A percentile compares a stretch with the other conserved stretches of the same genome.
Conservation (phyloP, 2,797 vertebrate genomes). For the Lacerta agilis region DNA sequence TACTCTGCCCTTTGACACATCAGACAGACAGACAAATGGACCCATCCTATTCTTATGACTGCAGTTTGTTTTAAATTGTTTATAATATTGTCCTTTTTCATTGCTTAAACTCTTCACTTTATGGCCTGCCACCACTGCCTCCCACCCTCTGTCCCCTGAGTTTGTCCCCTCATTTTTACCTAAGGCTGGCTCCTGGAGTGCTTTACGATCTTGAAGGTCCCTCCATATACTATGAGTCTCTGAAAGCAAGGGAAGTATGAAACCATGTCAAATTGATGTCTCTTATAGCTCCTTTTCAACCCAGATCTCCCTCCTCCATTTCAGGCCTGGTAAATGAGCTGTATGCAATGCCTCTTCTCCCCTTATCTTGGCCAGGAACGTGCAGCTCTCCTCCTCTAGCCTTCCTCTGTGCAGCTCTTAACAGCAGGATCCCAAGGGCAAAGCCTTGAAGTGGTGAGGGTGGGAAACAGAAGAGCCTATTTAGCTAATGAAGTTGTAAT, state of each 20-base stretch:
- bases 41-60: background rate
- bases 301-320: background rate
- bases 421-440: conserved; percentile 43
- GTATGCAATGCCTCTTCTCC: background rate
- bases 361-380: background rate
- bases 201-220: too few species aligned
- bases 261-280: background rate
- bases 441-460: conserved; percentile 52
- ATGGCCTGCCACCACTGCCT: too few species aligned
- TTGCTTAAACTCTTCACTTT: too few species aligned
- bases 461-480: conserved; percentile 55
- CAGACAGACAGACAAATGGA: background rate
- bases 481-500: conserved; percentile 78
- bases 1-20: too few species aligned
- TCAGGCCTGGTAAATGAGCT: conserved; percentile 32
- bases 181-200: too few species aligned
- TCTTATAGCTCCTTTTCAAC: background rate
- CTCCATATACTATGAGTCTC: too few species aligned
- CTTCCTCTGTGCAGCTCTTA: conserved; percentile 62
- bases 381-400: background rate
- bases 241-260: too few species aligned
- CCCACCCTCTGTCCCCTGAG: too few species aligned
- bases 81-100: too few species aligned
- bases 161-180: too few species aligned
- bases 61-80: too few species aligned